Conservation (phyloP, 2,797 vertebrate species). For the Sebastes cheni region DNA sequence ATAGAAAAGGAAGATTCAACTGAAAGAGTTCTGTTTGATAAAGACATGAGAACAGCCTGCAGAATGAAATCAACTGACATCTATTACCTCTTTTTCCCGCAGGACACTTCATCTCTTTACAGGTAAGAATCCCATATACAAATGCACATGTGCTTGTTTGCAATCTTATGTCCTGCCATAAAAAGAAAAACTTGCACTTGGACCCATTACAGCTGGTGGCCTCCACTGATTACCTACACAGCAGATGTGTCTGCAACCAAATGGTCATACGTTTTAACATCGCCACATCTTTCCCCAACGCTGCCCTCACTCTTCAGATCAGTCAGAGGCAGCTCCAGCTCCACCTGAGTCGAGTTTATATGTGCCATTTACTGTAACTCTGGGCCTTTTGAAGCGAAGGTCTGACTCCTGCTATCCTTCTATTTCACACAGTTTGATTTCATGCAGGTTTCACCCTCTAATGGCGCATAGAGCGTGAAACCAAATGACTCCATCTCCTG, state of each 20-base stretch:
- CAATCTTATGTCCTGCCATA: background rate
- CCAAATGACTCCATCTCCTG: constrained; percentile 13
- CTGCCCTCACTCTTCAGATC: background rate
- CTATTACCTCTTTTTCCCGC: background rate
- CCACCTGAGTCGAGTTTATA: background rate
- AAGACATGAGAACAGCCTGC: background rate
- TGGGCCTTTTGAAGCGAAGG: background rate
- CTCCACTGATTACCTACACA: background rate
- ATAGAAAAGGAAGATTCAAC: background rate
- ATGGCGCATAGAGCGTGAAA: background rate
- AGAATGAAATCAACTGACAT: background rate
- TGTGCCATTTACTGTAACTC: background rate
- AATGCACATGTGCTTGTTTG: background rate
- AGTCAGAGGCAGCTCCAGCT: background rate
- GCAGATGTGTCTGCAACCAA: background rate
- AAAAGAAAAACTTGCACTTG: too few species aligned
- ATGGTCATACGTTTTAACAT: background rate
- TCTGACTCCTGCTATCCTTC: background rate
- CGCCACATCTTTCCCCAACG: background rate
- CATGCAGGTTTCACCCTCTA: background rate
- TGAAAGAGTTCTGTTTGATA: background rate
- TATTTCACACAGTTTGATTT: constrained; percentile 23
- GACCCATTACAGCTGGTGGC: background rate
- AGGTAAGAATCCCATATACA: background rate
- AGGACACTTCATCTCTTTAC: background rate